phyloP scores from a whole-genome alignment of 2,888 invertebrate genomes.

The Drosophila diplacantha region DNA sequence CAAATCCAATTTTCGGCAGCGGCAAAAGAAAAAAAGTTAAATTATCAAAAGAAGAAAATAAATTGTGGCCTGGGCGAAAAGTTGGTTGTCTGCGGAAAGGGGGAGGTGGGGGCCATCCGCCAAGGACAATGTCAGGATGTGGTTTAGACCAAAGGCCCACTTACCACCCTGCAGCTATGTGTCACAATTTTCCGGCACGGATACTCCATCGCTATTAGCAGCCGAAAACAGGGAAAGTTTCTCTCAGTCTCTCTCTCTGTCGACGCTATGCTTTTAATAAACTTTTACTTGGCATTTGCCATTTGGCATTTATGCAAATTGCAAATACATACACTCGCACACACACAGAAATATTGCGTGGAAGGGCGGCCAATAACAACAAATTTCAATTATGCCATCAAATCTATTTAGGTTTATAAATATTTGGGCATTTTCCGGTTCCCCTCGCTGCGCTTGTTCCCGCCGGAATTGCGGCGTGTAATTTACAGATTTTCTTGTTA shows the following conservation, averaged over 20 bases:
- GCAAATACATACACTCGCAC: slow-evolving; percentile 25
- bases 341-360: slow-evolving; percentile 14
- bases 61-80: slow-evolving; percentile 47
- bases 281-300: slow-evolving; percentile 58
- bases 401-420: slow-evolving; percentile 71
- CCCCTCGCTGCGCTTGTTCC: slow-evolving; percentile 5
- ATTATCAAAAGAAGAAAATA: slow-evolving; percentile 53
- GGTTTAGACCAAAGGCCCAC: slow-evolving; percentile 2
- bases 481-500: slow-evolving; percentile 71
- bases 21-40: slow-evolving; percentile 43
- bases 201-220: slow-evolving; percentile 59
- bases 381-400: slow-evolving; percentile 71
- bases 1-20: slow-evolving; percentile 45
- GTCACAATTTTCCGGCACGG: slow-evolving; percentile 52
- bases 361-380: slow-evolving; percentile 54
- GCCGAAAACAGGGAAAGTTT: slow-evolving; percentile 32
- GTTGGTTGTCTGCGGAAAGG: slow-evolving; percentile 20
- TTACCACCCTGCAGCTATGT: slow-evolving; percentile 49
- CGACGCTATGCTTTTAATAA: slow-evolving; percentile 57
- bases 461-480: slow-evolving; percentile 48
- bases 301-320: slow-evolving; percentile 65
- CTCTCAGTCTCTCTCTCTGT: slow-evolving; percentile 30
- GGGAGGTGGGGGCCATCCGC: background rate
- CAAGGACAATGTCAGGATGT: slow-evolving; percentile 30
- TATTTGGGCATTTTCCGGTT: slow-evolving; percentile 61